phyloP scores from a whole-genome alignment of 2,888 invertebrate genomes.

The Patella caerulea region DNA sequence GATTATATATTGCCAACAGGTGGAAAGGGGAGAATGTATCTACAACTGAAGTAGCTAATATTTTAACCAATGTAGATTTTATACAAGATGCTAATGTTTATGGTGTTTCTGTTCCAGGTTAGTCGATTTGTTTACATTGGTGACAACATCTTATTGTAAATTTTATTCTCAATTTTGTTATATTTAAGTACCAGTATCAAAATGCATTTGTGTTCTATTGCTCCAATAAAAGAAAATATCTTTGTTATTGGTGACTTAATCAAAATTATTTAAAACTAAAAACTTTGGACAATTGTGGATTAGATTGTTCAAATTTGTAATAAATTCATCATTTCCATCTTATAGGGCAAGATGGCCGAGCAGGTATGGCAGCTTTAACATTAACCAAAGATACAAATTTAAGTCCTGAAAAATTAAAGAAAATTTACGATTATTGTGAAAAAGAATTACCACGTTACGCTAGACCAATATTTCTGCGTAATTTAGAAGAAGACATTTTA shows the following conservation, averaged over 20 bases:
- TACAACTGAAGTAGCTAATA: conserved; percentile 43
- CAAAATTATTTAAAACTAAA: no score
- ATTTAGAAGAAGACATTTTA: conserved; percentile 46
- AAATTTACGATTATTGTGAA: conserved; percentile 42
- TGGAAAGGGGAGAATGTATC: conserved; percentile 50
- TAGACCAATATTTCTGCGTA: conserved; percentile 54
- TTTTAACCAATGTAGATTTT: conserved; percentile 28
- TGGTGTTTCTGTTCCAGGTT: conserved; percentile 39
- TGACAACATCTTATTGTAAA: no score
- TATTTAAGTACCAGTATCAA: no score
- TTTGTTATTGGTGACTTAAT: no score
- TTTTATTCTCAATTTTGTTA: no score
- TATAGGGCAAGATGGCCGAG: conserved; percentile 53
- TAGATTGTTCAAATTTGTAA: background rate
- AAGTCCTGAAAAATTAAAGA: conserved; percentile 31
- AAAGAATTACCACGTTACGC: conserved; percentile 57
- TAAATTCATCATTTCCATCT: background rate
- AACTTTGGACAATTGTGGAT: background rate
- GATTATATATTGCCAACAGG: conserved; percentile 20
- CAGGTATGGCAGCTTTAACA: conserved; percentile 63
- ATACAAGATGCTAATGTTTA: conserved; percentile 42
- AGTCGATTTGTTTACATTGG: background rate
- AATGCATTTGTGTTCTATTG: no score
- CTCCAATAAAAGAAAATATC: no score
- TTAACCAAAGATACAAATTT: conserved; percentile 40